Base-by-base conservation (phyloP, 1,140 invertebrate species). In the Trichonephila clavata region DNA sequence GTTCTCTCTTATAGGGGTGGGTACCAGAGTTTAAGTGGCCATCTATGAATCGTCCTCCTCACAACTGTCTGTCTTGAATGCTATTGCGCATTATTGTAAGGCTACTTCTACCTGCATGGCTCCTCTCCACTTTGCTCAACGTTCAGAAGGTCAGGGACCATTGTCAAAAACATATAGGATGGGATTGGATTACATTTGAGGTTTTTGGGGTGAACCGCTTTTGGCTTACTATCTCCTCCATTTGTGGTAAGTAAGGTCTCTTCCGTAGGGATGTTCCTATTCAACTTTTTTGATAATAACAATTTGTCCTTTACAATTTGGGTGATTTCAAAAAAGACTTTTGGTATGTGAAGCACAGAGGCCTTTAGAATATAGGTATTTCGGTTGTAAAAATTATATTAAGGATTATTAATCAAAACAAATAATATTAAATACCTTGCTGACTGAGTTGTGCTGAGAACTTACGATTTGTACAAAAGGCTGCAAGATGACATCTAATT, bases 1-100 rank as follows among this genome's bases (percentile, higher is more conserved):
- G 84, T 63, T n/a, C 20, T 14, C 59, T 21, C 16, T 16, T 32
- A 63, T 39, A 86, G 57, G 50, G 57, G 60, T 24, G 50, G 84
- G 84, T 50, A 21, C 20, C 71, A 50, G 50, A 50, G 81, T 83
- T 86, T 86, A 86, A 86, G 84, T 86, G 84, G 84, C 84, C 84
- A 86, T 60, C 84, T 86, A 14, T 86, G 84, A 86, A 86, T 86
- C 59, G 59, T 27, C 60, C 57, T 43, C 57, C 18, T 8, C 63
- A n/a, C 24, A 20, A n/a, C 24, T 59, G 84, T 63, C 27, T 32
- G 84, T 60, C 57, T 63, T 61, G 59, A 86, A 61, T 86, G 61
- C 60, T 77, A 63, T 63, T 57, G 84, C 84, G 39, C 60, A 6
- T 86, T 27, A 86, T 86, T 86, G 27, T 60, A 13, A 24, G 13